Evolutionary conservation across 2,888 invertebrate genomes (phyloP), one percentile per base, ranked within the genome.

Genomic region (Coremacera marginata): DNA sequence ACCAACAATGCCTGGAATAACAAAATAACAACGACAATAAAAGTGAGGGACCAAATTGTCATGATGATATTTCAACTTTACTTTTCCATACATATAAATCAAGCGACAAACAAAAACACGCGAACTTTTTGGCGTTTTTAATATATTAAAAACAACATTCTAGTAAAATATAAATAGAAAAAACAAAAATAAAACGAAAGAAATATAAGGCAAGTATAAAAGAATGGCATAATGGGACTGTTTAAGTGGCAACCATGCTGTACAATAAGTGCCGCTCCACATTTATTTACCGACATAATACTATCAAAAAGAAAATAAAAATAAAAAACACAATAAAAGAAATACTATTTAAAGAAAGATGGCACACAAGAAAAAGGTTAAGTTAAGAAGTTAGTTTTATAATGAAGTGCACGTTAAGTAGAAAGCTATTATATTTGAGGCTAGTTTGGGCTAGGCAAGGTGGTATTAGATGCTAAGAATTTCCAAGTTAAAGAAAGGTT

Each of bases 41-140:
- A 60, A 11, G 70, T 51, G 34, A 34, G 44, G 44, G 57, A 60
- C 49, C 52, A 77, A 77, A 82, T 68, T 83, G 81, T 78, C 81
- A 82, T 80, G 81, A 81, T 84, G 82, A 80, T 82, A 82, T 83
- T 84, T 83, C 80, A 81, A 81, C 82, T 77, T 82, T 65, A 81
- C 82, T 82, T 82, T 80, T 84, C 82, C 82, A 77, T 82, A 83
- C 82, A 83, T 84, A 85, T 85, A 85, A 85, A 85, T 84, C 85
- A 85, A 84, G 84, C 80, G 80, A 77, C 76, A 75, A 67, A 78
- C 70, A 79, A 80, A 44, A 81, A 82, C 85, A 85, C 85, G 85
- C 85, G 81, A 85, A 83, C 82, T 82, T 82, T 80, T 73, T 82
- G 73, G 76, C 74, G 55, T 67, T 75, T 75, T 78, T 74, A 77